These are phyloP conservation scores for Nesoenas mayeri DNA, from an alignment of 2,113 vertebrate genomes.

Conservation along the genomic window DNA sequence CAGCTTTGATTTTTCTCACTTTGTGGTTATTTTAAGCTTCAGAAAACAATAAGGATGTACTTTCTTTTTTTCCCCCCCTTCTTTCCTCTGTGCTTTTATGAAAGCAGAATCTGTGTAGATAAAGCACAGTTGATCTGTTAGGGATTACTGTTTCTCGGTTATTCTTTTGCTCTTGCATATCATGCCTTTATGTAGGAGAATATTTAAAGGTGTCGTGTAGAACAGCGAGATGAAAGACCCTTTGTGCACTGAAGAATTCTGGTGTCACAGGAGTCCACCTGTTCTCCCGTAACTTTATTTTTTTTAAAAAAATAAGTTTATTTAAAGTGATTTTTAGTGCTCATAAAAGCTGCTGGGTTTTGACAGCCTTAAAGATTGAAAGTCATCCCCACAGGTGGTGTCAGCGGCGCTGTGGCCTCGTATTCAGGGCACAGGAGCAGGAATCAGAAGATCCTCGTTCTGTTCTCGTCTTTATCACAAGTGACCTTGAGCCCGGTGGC, in stretches of 20 bases:
- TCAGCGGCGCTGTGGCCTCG: slow-evolving; percentile 1
- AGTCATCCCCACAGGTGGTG: slow-evolving; percentile 51
- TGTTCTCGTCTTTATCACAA: neutral
- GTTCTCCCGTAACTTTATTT: slow-evolving; percentile 37
- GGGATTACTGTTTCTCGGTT: slow-evolving; percentile 68
- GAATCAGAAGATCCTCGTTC: slow-evolving; percentile 6
- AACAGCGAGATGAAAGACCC: slow-evolving; percentile 55
- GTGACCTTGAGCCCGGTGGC: slow-evolving; percentile 34
- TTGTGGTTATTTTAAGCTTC: slow-evolving; percentile 71
- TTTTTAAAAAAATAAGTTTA: slow-evolving; percentile 21
- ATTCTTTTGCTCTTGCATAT: slow-evolving; percentile 68
- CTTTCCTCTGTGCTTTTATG: slow-evolving; percentile 58
- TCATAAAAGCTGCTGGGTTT: slow-evolving; percentile 36
- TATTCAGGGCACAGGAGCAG: slow-evolving; percentile 40
- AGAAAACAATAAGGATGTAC: slow-evolving; percentile 69
- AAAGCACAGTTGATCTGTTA: slow-evolving; percentile 69
- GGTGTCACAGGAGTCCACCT: slow-evolving; percentile 65
- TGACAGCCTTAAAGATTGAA: slow-evolving; percentile 51
- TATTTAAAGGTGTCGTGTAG: slow-evolving; percentile 64
- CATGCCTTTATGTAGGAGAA: slow-evolving; percentile 62
- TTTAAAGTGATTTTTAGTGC: slow-evolving; percentile 54
- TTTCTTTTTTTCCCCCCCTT: neutral
- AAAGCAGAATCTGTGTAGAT: slow-evolving; percentile 62
- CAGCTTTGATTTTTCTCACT: slow-evolving; percentile 71
- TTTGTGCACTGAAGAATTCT: slow-evolving; percentile 58